These are phyloP conservation scores for Amphiduros pacificus DNA, from an alignment of 2,888 invertebrate genomes.

Conservation along the genomic window DNA sequence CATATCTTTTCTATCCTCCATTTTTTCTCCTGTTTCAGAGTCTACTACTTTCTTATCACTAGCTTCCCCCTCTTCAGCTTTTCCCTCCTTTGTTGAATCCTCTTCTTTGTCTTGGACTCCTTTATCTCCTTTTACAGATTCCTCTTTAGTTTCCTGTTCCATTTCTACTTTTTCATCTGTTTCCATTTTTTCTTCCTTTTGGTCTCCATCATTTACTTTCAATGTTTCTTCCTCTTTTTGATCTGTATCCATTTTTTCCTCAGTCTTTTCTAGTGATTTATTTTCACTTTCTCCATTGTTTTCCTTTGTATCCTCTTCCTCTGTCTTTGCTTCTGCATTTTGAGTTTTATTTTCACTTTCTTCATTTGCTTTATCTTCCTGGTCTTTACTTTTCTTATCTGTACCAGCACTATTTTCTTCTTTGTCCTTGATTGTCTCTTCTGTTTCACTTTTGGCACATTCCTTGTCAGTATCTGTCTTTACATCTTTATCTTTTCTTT, in stretches of 20 bases:
- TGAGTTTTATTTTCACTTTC: background rate
- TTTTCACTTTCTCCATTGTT: background rate
- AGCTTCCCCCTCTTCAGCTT: background rate
- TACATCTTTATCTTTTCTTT: background rate
- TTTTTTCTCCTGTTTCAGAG: background rate
- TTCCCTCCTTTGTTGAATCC: background rate
- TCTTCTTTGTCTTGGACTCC: slow-evolving; percentile 3
- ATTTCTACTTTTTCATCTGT: background rate
- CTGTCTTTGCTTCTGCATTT: background rate
- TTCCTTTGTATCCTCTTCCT: background rate
- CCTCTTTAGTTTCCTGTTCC: background rate
- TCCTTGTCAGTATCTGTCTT: background rate
- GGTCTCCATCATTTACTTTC: background rate
- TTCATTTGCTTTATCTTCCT: background rate
- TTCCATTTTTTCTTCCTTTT: background rate
- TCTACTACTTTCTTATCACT: slow-evolving; percentile 1
- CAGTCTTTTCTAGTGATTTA: background rate
- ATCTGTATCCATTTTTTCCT: background rate
- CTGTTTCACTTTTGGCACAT: background rate
- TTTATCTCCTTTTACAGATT: background rate
- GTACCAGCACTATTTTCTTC: background rate
- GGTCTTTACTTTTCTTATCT: background rate
- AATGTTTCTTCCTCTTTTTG: background rate
- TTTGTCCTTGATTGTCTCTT: background rate
- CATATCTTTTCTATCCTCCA: slow-evolving; percentile 13